Evolutionary conservation across 2,888 invertebrate genomes (phyloP), one percentile per base, ranked within the genome.

Genomic region (Heliconius charithonia): DNA sequence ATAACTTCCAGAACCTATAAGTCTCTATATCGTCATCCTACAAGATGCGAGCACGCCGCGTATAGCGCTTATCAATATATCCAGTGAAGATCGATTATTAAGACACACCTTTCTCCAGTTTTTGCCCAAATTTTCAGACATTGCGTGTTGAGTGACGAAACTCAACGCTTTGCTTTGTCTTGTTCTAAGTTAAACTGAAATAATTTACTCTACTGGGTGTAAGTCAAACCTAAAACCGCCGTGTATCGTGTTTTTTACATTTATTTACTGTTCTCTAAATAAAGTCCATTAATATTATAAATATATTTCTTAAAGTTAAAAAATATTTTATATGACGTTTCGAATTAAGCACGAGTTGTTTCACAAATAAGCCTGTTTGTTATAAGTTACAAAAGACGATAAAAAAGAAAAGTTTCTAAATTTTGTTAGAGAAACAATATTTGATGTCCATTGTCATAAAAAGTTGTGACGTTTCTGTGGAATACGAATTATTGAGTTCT

Each of bases 391-490:
- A 56, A 56, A 19, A n/a, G 71, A 72, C 32, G 56, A 51, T 56
- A 56, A 72, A 41, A 72, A 72, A 32, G 32, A 32, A n/a, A 32
- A 56, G 3, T 72, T 56, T 22, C 16, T 4, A 19, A 69, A 71
- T 71, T 71, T 29, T 29, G 22, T 71, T n/a, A 71, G 29, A 71
- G 71, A 71, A 56, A 56, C 71, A 72, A 72, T 72, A n/a, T 72
- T 56, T 72, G 71, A 72, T 3, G 32, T 56, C 71, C 13, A n/a
- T 56, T 72, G 71, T 56, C 71, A 29, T 71, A 13, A 71, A 71
- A 71, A 71, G 32, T 72, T 56, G 0, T 56, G 29, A 32, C 7
- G n/a, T n/a, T 56, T 72, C 29, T 72, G 32, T 13, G 32, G 71
- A 29, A 13, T 32, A 13, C 6, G n/a, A 56, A 32, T 32, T 72